Evolutionary conservation across 2,888 invertebrate species (phyloP), one percentile per base, ranked within the genome.

Genomic region (Ennomos fuscantarius): DNA sequence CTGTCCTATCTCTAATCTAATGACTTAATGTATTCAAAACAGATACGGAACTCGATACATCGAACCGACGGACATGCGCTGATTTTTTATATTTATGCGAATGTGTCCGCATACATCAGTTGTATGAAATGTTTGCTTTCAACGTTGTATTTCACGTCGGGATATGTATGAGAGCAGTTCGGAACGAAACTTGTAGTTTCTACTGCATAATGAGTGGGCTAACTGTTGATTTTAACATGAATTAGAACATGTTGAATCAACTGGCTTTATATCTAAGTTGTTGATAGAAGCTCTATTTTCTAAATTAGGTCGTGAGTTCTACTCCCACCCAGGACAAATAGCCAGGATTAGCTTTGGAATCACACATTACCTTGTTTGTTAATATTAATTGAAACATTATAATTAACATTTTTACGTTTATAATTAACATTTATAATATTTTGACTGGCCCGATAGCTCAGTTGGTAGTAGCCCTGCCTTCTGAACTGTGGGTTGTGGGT

Each of bases 21-120:
- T 64, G 63, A 65, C 56, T 63, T 51, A 63, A 61, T 65, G 40
- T 62, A 68, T 68, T 65, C 66, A 66, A 68, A 66, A 41, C 52
- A 65, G 60, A 65, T 62, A 55, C 65, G 62, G 60, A 57, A 55
- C 63, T 36, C 43, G 46, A 62, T 59, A 60, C 63, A 57, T 58
- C 60, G 44, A 57, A 55, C 59, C 52, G 37, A 33, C 62, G 53
- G 68, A 66, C 65, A 65, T 65, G 63, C 62, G 64, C 55, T 59
- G 59, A 66, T 68, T 68, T 68, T 68, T 68, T 68, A 62, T 66
- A 62, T 68, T 62, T 68, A 68, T 66, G 62, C 49, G 64, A 60
- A 57, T 65, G 45, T 55, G 60, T 58, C 60, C 57, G 66, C 66
- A 68, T 68, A 60, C 53, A 66, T 66, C 62, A 63, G 45, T 36